These are phyloP conservation scores for Scophthalmus maximus DNA, from an alignment of 2,113 vertebrate species.

Conservation along the genomic window DNA sequence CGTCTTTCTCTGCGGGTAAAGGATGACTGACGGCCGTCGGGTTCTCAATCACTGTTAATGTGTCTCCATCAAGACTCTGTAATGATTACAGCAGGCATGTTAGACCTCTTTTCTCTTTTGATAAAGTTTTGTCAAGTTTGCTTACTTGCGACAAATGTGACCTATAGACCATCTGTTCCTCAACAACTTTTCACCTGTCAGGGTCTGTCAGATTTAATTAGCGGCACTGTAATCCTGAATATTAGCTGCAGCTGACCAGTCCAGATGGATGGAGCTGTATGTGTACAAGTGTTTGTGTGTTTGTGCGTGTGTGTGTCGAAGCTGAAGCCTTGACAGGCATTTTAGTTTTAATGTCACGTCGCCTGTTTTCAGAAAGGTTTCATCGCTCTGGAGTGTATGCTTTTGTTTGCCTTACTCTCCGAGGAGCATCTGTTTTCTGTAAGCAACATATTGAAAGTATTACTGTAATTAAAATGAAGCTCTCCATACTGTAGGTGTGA, in stretches of 20 bases:
- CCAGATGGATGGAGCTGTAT: conserved; percentile 19
- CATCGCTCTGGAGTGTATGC: background rate
- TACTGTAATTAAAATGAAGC: conserved; percentile 41
- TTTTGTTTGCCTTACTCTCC: background rate
- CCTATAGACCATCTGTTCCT: conserved; percentile 35
- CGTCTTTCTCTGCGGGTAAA: conserved; percentile 20
- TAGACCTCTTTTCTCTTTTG: conserved; percentile 5
- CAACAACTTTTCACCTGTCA: conserved; percentile 28
- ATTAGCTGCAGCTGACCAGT: conserved; percentile 1
- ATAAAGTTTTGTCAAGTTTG: conserved; percentile 6
- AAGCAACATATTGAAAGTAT: conserved; percentile 38
- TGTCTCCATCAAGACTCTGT: conserved; percentile 72
- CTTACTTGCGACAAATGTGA: background rate
- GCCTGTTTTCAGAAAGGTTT: background rate
- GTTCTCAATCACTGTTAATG: conserved; percentile 64
- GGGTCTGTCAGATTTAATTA: conserved; percentile 44
- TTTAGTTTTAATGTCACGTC: background rate
- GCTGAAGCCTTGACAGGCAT: background rate
- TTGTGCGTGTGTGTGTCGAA: conserved; percentile 19
- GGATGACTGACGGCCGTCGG: conserved; percentile 59
- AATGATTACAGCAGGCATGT: conserved; percentile 33
- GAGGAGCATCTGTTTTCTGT: conserved; percentile 45
- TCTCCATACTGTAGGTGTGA: conserved; percentile 3
- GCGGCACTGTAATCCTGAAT: conserved; percentile 4
- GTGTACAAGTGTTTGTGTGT: conserved; percentile 7